Percentiles rank a stretch among this genome's conserved stretches.
Evolutionary conservation across 2,113 vertebrate genomes (phyloP).

Genomic region (Semnornis frantzii): DNA sequence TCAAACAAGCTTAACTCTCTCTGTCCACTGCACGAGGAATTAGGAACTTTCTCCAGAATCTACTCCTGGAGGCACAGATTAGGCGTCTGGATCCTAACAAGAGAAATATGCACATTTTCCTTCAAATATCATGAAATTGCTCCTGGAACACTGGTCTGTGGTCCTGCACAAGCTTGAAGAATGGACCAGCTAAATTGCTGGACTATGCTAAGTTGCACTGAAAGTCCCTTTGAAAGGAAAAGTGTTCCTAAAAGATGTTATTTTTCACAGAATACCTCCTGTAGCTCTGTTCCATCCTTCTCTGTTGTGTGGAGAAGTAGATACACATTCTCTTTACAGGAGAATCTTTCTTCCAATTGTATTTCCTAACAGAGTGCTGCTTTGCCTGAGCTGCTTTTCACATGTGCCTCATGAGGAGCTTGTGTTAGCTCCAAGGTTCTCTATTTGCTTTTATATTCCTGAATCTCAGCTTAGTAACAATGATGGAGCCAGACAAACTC

Average conservation of each 20-base stretch:
- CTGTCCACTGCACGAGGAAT: neutral
- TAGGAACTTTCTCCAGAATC: neutral
- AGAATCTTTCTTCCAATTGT: neutral
- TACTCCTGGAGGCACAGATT: neutral
- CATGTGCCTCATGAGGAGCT: accelerated
- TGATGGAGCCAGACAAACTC: neutral
- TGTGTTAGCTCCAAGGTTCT: neutral
- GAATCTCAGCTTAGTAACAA: neutral
- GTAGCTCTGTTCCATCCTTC: neutral
- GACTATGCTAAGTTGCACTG: neutral
- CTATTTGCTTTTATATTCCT: neutral
- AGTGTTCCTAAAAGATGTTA: neutral
- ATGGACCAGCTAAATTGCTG: neutral
- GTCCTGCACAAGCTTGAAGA: neutral
- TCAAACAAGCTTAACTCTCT: neutral
- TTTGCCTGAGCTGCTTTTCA: neutral
- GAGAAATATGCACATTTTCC: neutral
- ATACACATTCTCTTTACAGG: neutral
- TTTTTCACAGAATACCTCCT: neutral
- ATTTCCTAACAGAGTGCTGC: accelerated
- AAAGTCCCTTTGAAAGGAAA: neutral
- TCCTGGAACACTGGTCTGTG: neutral
- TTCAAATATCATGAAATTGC: neutral
- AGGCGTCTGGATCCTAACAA: neutral
- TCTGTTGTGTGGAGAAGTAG: neutral